Evolutionary conservation across 2,113 vertebrate species (phyloP).

Genomic region (Hystrix cristata): DNA sequence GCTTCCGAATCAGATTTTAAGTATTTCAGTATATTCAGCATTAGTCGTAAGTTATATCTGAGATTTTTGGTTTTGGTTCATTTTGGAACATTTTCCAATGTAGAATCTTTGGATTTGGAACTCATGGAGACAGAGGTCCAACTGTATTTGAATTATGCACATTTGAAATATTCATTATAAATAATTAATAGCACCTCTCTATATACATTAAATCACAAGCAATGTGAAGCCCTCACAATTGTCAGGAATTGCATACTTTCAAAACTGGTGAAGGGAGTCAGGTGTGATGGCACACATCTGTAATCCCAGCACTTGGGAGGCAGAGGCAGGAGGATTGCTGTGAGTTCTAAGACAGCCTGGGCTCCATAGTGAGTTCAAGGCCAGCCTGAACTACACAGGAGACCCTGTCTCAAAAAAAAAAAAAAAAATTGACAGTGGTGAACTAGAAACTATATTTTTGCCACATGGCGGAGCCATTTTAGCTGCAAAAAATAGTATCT

Average conservation of each 20-base stretch:
- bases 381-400: not conserved
- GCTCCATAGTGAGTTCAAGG: not conserved
- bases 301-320: not conserved
- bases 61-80: not conserved
- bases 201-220: not conserved
- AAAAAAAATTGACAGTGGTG: not conserved
- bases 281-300: not conserved
- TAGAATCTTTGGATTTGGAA: not conserved
- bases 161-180: slow-evolving; percentile 45
- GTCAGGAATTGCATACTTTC: slow-evolving; percentile 19
- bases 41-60: not conserved
- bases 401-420: not conserved
- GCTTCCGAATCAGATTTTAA: slow-evolving; percentile 40
- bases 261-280: not conserved
- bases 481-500: slow-evolving; percentile 41
- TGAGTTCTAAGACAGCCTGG: not conserved
- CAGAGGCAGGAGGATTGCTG: not conserved
- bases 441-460: slow-evolving; percentile 34
- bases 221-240: slow-evolving; percentile 9
- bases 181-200: not conserved
- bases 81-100: not conserved
- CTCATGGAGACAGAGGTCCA: not conserved
- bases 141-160: not conserved
- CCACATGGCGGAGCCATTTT: slow-evolving; percentile 62
- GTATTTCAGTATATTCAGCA: not conserved